phyloP scores from a whole-genome alignment of 2,113 vertebrate species.

The chimpanzee (Pan troglodytes) region NHGRI_mPanTro3-v2.1_pri NC_072413.2:75873001-75873500 shows the following conservation, averaged over 20 bases:
- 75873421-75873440: accelerated
- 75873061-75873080: conserved; percentile 70
- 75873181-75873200: not conserved
- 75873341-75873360: not conserved
- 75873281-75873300: not conserved
- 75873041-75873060: conserved; percentile 71
- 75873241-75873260: not conserved
- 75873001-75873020: conserved; percentile 69
- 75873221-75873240: not conserved
- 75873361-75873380: not conserved
- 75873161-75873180: not conserved
- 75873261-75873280: not conserved
- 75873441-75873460: not conserved
- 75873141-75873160: conserved; percentile 48
- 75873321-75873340: not conserved
- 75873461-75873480: not conserved
- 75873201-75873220: not conserved
- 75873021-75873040: conserved; percentile 69
- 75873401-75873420: not conserved
- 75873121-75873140: conserved; percentile 70
- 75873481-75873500: not conserved
- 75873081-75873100: conserved; percentile 59
- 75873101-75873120: conserved; percentile 78
- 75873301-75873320: not conserved
- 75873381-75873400: not conserved